Evolutionary conservation across 2,888 invertebrate genomes (phyloP), one percentile per base, ranked within the genome.

Genomic region (Drosophila prolongata): DNA sequence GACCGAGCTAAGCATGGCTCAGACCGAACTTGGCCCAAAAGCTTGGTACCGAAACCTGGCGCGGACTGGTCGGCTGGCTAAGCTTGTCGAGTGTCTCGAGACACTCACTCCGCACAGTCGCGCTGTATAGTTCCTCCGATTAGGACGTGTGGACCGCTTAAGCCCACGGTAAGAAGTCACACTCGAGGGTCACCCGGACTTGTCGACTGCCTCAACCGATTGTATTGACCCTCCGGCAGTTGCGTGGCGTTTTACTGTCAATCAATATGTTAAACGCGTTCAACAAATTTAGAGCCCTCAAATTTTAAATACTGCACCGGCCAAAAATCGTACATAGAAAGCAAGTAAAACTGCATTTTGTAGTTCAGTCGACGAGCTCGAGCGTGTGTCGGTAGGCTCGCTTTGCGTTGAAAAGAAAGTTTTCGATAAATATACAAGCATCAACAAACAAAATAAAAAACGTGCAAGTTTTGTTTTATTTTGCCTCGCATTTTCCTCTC

Each of bases 361-460:
- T 64, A 75, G 82, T 81, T 80, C 74, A 77, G 74, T 54, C 64
- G 58, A 77, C 61, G 72, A 57, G 57, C 40, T 13, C 35, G 27
- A 53, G 59, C 49, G 79, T 72, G 75, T 78, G 75, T 83, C 76
- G 40, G 66, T 47, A 61, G 78, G 78, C 78, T 80, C 71, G 80
- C 81, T 77, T 77, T 68, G 64, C 74, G 70, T 69, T 72, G 65
- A 84, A 84, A 81, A 87, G 89, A 84, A 84, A 84, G 85, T 89
- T 84, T 83, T 70, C 24, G 82, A 79, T 70, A 75, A 84, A 83
- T 70, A 71, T 79, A 79, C 71, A 49, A 86, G 66, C 64, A 56
- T 56, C 46, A 86, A 83, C 37, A 87, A 80, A 77, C 69, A 74
- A 76, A 87, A 76, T 38, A 40, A 65, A 70, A 75, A 74, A 68